These are phyloP conservation scores for Dromas ardeola DNA, from an alignment of 2,113 vertebrate species.

Conservation along the genomic window DNA sequence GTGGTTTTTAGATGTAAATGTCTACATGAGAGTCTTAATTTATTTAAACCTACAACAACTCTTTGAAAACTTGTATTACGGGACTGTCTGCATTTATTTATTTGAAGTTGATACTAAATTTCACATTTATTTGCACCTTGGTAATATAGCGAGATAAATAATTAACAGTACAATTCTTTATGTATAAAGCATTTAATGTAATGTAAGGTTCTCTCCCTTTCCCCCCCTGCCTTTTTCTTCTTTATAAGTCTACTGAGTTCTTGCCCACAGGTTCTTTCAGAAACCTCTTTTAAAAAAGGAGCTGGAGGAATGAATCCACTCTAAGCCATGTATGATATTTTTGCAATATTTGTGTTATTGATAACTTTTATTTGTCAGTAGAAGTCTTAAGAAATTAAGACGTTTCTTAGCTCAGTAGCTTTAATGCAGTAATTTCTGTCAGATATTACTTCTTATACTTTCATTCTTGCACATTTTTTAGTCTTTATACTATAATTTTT, in stretches of 20 bases:
- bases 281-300: background rate
- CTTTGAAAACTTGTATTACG: background rate
- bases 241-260: background rate
- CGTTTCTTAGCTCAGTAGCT: background rate
- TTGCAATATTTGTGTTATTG: accelerated
- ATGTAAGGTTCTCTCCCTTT: background rate
- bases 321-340: background rate
- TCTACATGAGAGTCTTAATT: background rate
- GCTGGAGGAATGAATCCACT: background rate
- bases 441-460: background rate
- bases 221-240: background rate
- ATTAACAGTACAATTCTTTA: background rate
- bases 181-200: background rate
- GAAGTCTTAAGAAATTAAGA: background rate
- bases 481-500: background rate
- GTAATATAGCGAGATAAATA: background rate
- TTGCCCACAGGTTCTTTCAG: background rate
- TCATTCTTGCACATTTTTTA: background rate
- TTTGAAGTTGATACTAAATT: background rate
- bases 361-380: background rate
- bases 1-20: background rate
- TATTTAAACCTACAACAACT: background rate
- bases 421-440: background rate
- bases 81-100: background rate
- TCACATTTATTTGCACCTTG: background rate